phyloP scores from a whole-genome alignment of 2,888 invertebrate species.

The Ctenicera cuprea region DNA sequence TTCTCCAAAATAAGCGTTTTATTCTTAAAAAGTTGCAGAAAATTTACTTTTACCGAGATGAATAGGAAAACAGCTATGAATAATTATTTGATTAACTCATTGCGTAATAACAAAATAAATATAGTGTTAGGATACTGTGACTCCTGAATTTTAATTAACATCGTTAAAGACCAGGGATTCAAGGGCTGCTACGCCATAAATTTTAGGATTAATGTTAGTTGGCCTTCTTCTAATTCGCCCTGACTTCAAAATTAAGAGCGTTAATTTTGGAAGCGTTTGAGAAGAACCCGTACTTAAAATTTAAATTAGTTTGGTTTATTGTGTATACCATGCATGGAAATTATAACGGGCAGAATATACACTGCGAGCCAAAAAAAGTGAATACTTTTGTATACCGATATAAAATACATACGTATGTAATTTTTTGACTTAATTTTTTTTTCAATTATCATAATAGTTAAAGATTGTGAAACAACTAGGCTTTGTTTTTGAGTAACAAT shows the following conservation, averaged over 20 bases:
- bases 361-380: no score
- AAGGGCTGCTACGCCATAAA: constrained; percentile 7
- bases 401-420: no score
- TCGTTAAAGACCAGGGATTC: constrained; percentile 11
- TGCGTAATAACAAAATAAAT: not conserved
- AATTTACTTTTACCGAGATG: no score
- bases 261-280: not conserved
- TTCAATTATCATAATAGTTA: no score
- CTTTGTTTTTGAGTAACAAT: no score
- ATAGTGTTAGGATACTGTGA: not conserved
- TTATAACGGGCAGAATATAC: no score
- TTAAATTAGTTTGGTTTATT: no score
- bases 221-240: constrained; percentile 2
- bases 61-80: not conserved
- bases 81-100: not conserved
- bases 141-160: constrained; percentile 16
- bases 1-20: not conserved
- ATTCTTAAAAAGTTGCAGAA: no score
- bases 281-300: not conserved
- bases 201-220: constrained; percentile 24
- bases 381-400: no score
- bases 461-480: no score
- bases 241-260: constrained; percentile 4
- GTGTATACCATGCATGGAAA: no score
- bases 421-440: no score